Evolutionary conservation across 2,113 vertebrate species (phyloP).

Genomic region (Aegithalos caudatus): DNA sequence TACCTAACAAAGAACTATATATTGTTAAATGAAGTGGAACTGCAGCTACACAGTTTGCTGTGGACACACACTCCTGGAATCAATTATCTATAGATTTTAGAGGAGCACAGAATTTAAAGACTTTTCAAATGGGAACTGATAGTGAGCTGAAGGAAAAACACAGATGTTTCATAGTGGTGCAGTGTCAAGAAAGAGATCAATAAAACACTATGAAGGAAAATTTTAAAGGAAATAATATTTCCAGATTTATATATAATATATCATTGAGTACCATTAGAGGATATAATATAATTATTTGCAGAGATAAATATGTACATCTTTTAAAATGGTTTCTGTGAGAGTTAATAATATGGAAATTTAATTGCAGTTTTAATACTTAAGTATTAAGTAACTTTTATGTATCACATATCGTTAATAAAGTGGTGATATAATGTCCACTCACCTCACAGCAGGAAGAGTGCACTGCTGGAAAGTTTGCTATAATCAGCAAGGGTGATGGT

Average conservation of each 20-base stretch:
- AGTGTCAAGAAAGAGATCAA: slow-evolving; percentile 64
- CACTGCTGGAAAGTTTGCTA: neutral
- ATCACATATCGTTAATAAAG: neutral
- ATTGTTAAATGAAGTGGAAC: slow-evolving; percentile 64
- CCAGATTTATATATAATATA: slow-evolving; percentile 55
- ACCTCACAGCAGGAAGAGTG: neutral
- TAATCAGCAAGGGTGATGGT: neutral
- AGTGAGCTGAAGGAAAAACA: slow-evolving; percentile 50
- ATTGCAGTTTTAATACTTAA: neutral
- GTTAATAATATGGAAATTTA: neutral
- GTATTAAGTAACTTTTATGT: neutral
- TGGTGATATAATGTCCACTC: neutral
- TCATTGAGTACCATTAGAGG: neutral
- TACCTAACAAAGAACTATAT: slow-evolving; percentile 63
- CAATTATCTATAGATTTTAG: slow-evolving; percentile 68
- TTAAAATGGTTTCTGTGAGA: neutral
- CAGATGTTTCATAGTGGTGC: slow-evolving; percentile 62
- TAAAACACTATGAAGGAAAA: slow-evolving; percentile 39
- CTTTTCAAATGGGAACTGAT: slow-evolving; percentile 59
- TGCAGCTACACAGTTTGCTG: slow-evolving; percentile 58
- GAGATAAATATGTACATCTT: neutral
- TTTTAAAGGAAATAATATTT: slow-evolving; percentile 60
- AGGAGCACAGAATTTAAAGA: slow-evolving; percentile 62
- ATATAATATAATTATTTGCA: slow-evolving; percentile 44
- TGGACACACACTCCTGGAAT: slow-evolving; percentile 59